Evolutionary conservation across 2,888 invertebrate genomes (phyloP).

Genomic region (Torymus auratus): DNA sequence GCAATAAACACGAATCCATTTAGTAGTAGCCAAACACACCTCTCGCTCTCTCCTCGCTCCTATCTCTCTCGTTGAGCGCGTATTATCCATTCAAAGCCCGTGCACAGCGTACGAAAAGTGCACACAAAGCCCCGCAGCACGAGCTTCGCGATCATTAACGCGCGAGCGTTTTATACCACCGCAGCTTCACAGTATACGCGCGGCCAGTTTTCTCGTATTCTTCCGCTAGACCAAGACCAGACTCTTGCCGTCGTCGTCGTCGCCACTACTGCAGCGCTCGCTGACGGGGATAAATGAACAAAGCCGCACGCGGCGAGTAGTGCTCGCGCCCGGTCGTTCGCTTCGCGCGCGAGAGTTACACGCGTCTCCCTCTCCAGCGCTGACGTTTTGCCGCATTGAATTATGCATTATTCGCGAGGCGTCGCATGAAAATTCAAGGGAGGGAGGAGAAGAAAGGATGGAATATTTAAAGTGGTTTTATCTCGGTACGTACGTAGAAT

Average conservation of each 20-base stretch:
- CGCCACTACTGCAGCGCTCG: background rate
- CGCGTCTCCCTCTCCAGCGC: conserved; percentile 19
- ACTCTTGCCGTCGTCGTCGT: too few relatives aligned
- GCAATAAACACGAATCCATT: too few relatives aligned
- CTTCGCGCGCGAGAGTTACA: conserved; percentile 39
- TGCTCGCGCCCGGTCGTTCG: background rate
- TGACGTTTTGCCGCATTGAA: conserved; percentile 57
- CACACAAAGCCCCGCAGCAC: too few relatives aligned
- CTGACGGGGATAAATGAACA: conserved; percentile 55
- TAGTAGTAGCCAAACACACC: too few relatives aligned
- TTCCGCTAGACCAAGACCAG: background rate
- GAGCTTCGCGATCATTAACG: conserved; percentile 19
- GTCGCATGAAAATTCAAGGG: conserved; percentile 53
- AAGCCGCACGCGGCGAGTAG: conserved; percentile 8
- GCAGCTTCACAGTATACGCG: background rate
- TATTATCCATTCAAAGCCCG: too few relatives aligned
- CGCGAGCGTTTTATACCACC: conserved; percentile 9
- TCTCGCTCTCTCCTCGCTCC: too few relatives aligned
- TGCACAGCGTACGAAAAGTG: background rate
- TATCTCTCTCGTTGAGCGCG: too few relatives aligned
- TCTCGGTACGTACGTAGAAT: conserved; percentile 44
- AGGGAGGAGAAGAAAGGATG: background rate
- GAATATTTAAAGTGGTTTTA: conserved; percentile 58
- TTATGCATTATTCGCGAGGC: conserved; percentile 55
- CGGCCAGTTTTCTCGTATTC: conserved; percentile 4